Percentiles rank a stretch among this genome's conserved stretches.
phyloP scores from a whole-genome alignment of 2,113 vertebrate species.

The Smithornis capensis region DNA sequence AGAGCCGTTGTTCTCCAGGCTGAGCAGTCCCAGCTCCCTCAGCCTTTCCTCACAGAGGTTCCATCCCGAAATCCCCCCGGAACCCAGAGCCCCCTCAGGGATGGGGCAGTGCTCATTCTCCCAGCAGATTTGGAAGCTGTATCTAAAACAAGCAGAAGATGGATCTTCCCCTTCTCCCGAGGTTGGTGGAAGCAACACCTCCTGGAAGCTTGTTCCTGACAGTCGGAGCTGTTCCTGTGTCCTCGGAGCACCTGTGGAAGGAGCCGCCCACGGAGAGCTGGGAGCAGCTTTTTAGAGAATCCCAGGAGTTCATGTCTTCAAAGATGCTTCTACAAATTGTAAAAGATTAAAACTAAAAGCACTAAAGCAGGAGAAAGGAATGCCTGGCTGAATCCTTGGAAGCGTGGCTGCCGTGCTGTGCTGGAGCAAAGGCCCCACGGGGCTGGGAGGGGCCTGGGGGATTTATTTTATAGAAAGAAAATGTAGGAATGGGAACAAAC shows the following conservation, averaged over 20 bases:
- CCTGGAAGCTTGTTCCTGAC: accelerated
- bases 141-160: accelerated
- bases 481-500: not conserved
- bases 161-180: not conserved
- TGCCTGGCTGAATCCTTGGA: not conserved
- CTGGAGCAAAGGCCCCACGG: accelerated
- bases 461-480: accelerated
- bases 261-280: not conserved
- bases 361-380: accelerated
- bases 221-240: not conserved
- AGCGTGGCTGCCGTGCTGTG: accelerated
- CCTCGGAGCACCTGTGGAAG: not conserved
- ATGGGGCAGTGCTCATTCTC: accelerated
- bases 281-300: accelerated
- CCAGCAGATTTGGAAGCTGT: accelerated
- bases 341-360: conserved; percentile 4
- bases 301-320: not conserved
- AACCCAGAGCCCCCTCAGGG: not conserved
- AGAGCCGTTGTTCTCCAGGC: not conserved
- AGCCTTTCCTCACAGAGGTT: not conserved
- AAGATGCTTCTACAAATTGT: not conserved
- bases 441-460: accelerated
- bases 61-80: not conserved
- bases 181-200: accelerated
- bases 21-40: accelerated